Base-by-base conservation (phyloP, 2,888 invertebrate genomes). In the Mythimna lalbum region DNA sequence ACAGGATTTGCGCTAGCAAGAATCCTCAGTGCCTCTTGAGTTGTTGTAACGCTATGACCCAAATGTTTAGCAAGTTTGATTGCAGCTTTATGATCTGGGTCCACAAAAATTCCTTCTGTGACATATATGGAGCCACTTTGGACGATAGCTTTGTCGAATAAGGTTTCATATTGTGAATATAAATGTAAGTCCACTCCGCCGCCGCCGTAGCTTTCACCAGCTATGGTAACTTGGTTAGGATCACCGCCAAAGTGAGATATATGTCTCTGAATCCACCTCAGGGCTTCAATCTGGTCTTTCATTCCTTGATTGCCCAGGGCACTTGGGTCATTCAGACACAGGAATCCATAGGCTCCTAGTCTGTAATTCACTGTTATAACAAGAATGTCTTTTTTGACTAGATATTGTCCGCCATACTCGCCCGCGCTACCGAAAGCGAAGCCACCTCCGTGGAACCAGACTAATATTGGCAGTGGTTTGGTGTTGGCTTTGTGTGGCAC, bases 401-500 rank as follows among this genome's bases (percentile, higher is more conserved):
- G 85, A 84, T 89, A 89, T 78, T 86, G 89, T 7, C 90, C 90
- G 0, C 89, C 91, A 67, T 90, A 91, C 78, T 90, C 87, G 1
- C 90, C 90, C 0, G 85, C 89, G 21, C 88, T 91, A 0, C 94
- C 94, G 2, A 88, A 83, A 0, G 81, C 77, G 31, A 93, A 93
- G 0, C 90, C 91, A 0, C 95, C 95, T 31, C 95, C 94, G 31
- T 94, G 89, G 74, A 94, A 92, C 92, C 92, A 94, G 5, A 94
- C 91, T 3, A 93, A 81, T 10, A 95, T 90, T 31, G 95, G 93
- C 2, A 90, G 52, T 12, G 77, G 43, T 82, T 62, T 72, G 17
- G 63, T 47, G 2, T 62, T 83, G 6, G 85, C 84, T 4, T 6
- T 62, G 14, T 87, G 82, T 33, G 91, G 90, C 4, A 88, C 88